Evolutionary conservation across 2,888 invertebrate species (phyloP).

Genomic region (Neuroscelio doddi): DNA sequence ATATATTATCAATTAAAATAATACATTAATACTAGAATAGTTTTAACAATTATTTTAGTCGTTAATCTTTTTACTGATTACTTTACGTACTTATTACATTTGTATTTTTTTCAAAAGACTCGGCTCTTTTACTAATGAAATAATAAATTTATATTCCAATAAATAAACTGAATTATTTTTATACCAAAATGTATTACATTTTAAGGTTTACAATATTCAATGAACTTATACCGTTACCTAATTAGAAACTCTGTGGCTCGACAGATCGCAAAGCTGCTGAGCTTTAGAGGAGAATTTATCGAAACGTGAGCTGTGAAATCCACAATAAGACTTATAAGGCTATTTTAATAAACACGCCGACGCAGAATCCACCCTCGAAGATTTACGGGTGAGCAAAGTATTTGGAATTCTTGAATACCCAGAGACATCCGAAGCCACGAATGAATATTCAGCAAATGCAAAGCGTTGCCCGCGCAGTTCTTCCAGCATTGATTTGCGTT

Average conservation of each 20-base stretch:
- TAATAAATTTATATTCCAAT: too few species aligned
- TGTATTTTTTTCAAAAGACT: too few species aligned
- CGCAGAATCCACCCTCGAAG: constrained; percentile 37
- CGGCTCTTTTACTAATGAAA: too few species aligned
- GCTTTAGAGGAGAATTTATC: constrained; percentile 36
- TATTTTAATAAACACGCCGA: constrained; percentile 47
- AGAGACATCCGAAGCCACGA: constrained; percentile 50
- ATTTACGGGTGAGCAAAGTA: constrained; percentile 51
- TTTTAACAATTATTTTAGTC: too few species aligned
- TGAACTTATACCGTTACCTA: constrained; percentile 28
- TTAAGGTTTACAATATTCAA: constrained; percentile 19
- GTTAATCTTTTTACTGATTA: too few species aligned
- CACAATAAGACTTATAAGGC: constrained; percentile 43
- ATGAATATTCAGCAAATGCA: constrained; percentile 64
- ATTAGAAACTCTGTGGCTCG: constrained; percentile 21
- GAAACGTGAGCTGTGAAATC: constrained; percentile 37
- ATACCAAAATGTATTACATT: too few species aligned
- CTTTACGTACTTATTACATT: too few species aligned
- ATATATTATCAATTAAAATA: too few species aligned
- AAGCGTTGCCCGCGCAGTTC: constrained; percentile 53
- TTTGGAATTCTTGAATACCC: constrained; percentile 60
- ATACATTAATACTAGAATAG: too few species aligned
- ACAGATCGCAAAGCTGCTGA: constrained; percentile 29
- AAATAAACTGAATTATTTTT: constrained; percentile 1
- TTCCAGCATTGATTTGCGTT: constrained; percentile 57